Percentiles rank a stretch among this genome's conserved stretches.
Conservation (phyloP, 2,113 vertebrate species). For the Labrus mixtus region DNA sequence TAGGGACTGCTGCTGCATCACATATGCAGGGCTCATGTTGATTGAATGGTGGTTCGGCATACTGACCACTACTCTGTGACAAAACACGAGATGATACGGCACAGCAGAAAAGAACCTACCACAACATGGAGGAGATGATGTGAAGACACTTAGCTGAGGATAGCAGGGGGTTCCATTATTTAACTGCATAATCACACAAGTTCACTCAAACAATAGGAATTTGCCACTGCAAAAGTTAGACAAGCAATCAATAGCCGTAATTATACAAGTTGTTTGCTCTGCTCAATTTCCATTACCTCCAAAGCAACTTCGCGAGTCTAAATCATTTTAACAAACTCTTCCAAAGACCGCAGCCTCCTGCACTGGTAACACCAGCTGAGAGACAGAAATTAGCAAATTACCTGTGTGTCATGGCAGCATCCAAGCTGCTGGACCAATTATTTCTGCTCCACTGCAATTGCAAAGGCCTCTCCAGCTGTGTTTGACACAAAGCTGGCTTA, state of each 20-base stretch:
- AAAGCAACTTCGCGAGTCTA: conserved; percentile 15
- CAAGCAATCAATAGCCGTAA: conserved; percentile 1
- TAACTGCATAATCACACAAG: not conserved
- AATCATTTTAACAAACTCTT: conserved; percentile 37
- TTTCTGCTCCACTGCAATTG: conserved; percentile 76
- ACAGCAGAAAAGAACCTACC: not conserved
- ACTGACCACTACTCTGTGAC: conserved; percentile 47
- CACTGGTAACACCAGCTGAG: conserved; percentile 57
- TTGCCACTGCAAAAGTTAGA: not conserved
- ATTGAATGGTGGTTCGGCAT: conserved; percentile 52
- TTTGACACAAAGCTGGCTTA: conserved; percentile 76
- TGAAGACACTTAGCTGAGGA: not conserved
- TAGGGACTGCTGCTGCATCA: conserved; percentile 13
- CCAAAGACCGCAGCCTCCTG: conserved; percentile 28
- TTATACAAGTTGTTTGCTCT: not conserved
- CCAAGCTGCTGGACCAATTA: conserved; percentile 77
- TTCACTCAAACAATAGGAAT: not conserved
- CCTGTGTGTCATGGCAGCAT: conserved; percentile 74
- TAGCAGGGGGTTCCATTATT: not conserved
- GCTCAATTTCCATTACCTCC: conserved; percentile 10
- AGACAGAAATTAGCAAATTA: conserved; percentile 79
- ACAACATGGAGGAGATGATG: not conserved
- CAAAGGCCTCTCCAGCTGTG: conserved; percentile 78
- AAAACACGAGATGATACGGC: conserved; percentile 12
- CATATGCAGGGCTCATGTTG: conserved; percentile 19